phyloP scores from a whole-genome alignment of 2,797 vertebrate genomes.

The Lithobates pipiens region DNA sequence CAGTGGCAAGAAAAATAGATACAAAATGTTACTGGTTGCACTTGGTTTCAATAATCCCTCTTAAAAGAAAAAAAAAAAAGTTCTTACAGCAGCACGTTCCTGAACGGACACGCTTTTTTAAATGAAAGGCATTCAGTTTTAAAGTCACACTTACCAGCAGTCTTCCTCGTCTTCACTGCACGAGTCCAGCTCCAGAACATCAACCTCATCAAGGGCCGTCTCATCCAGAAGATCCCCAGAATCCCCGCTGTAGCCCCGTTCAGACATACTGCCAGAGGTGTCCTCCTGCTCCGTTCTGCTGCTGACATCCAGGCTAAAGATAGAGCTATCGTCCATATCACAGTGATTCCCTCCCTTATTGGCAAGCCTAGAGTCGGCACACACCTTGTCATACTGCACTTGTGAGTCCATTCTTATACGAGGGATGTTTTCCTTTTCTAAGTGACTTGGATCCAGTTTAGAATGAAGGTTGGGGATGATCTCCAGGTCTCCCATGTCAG shows the following conservation, averaged over 20 bases:
- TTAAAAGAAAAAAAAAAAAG: too few species aligned
- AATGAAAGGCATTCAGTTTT: too few species aligned
- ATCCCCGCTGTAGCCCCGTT: slow-evolving; percentile 61
- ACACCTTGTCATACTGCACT: not conserved
- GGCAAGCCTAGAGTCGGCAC: not conserved
- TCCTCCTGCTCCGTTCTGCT: not conserved
- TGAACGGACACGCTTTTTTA: not conserved
- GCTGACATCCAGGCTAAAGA: not conserved
- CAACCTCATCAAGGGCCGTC: slow-evolving; percentile 84
- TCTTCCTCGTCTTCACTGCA: slow-evolving; percentile 83
- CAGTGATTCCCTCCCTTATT: not conserved
- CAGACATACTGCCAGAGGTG: not conserved
- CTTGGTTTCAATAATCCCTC: too few species aligned
- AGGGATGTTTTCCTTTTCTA: slow-evolving; percentile 63
- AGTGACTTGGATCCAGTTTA: slow-evolving; percentile 66
- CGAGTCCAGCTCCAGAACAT: slow-evolving; percentile 83
- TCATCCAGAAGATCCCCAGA: slow-evolving; percentile 61
- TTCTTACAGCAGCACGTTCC: too few species aligned
- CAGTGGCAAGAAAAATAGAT: too few species aligned
- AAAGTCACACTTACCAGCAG: slow-evolving; percentile 82
- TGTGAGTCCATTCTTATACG: slow-evolving; percentile 38
- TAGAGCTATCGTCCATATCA: fast-evolving
- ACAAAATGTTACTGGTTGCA: too few species aligned
- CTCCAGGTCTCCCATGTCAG: slow-evolving; percentile 66
- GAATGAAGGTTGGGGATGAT: slow-evolving; percentile 67